phyloP scores from a whole-genome alignment of 2,797 vertebrate genomes.

The Pitangus sulphuratus region DNA sequence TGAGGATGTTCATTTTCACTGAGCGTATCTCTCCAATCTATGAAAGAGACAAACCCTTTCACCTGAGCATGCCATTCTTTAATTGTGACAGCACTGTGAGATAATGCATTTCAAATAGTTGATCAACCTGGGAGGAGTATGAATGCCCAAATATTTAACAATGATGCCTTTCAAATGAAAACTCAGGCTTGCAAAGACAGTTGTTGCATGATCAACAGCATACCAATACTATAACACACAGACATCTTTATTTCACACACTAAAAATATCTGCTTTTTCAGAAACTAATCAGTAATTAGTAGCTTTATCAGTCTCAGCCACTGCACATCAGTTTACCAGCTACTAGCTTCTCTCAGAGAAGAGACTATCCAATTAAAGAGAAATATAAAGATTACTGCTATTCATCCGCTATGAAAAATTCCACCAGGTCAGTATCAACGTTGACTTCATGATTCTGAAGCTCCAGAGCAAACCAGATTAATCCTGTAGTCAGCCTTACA shows the following conservation, averaged over 20 bases:
- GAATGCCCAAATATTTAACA: slow-evolving; percentile 76
- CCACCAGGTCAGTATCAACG: neutral
- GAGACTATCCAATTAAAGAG: neutral
- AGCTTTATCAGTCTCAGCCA: neutral
- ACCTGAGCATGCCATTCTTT: slow-evolving; percentile 70
- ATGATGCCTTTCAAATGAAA: slow-evolving; percentile 54
- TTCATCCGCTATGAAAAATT: neutral
- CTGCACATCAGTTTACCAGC: neutral
- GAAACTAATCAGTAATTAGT: neutral
- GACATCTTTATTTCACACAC: neutral
- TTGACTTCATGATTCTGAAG: neutral
- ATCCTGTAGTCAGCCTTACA: neutral
- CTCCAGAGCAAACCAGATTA: neutral
- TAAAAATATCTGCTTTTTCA: neutral
- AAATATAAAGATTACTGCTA: neutral
- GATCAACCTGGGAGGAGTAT: slow-evolving; percentile 63
- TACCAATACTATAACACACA: neutral
- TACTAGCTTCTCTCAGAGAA: neutral
- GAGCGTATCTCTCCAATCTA: slow-evolving; percentile 62
- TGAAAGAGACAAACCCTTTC: slow-evolving; percentile 71
- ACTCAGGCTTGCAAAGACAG: neutral
- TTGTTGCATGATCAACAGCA: neutral
- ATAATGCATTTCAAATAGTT: slow-evolving; percentile 74
- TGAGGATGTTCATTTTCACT: slow-evolving; percentile 70
- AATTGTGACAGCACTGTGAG: slow-evolving; percentile 70